A percentile compares a stretch with the other conserved stretches of the same genome.
Evolutionary conservation across 1,140 invertebrate genomes (phyloP).

Genomic region (Elymnias hypermnestra): DNA sequence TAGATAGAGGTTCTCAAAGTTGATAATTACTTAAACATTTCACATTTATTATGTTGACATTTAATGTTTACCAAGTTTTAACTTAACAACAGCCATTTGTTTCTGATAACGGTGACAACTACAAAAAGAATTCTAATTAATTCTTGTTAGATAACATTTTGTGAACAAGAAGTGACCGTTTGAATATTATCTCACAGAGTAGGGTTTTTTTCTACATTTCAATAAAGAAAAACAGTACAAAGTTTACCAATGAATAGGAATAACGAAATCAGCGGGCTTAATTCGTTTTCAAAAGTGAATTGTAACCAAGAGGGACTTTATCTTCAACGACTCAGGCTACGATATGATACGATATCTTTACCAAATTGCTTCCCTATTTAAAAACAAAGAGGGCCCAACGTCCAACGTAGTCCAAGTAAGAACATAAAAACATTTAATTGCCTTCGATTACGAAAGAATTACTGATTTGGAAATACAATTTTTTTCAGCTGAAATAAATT

Average conservation of each 20-base stretch:
- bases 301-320: conserved; percentile 22
- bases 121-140: conserved; percentile 60
- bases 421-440: too few species aligned
- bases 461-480: too few species aligned
- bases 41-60: conserved; percentile 17
- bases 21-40: too few species aligned
- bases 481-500: too few species aligned
- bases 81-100: conserved; percentile 35
- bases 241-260: conserved; percentile 63
- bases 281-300: conserved; percentile 54
- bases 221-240: conserved; percentile 53
- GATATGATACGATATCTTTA: neutral
- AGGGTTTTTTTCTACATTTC: conserved; percentile 32
- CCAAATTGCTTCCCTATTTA: too few species aligned
- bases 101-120: conserved; percentile 41
- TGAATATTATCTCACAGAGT: conserved; percentile 44
- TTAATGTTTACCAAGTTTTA: conserved; percentile 25
- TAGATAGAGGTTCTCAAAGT: too few species aligned
- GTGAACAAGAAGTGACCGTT: conserved; percentile 41
- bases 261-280: conserved; percentile 49
- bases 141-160: conserved; percentile 52
- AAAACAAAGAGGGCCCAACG: too few species aligned
- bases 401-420: too few species aligned
- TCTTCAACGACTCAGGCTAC: conserved; percentile 20
- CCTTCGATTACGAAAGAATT: too few species aligned